Evolutionary conservation across 37 sponge, comb jelly and placozoan genomes (phyloP).

Genomic region (Beroe ovata): DNA sequence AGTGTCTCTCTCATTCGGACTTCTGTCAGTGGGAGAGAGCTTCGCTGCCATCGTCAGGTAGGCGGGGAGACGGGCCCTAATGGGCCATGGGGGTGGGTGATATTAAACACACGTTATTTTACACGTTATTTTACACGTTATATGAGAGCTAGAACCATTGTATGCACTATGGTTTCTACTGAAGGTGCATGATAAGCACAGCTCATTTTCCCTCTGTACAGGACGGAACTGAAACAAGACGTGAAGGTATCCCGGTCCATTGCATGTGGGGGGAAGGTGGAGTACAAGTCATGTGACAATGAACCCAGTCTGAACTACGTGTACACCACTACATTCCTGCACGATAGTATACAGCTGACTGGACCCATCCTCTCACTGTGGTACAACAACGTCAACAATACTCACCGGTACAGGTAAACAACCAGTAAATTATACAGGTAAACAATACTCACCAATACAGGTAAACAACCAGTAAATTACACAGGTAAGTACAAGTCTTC

Average conservation of each 20-base stretch:
- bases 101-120: too few species aligned
- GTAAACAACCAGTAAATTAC: too few species aligned
- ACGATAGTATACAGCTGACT: not conserved
- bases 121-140: too few species aligned
- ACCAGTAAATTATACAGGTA: too few species aligned
- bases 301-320: conserved; percentile 58
- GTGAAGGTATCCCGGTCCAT: conserved; percentile 10
- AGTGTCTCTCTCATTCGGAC: conserved; percentile 34
- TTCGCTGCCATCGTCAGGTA: conserved; percentile 61
- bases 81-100: too few species aligned
- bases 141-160: too few species aligned
- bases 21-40: conserved; percentile 20
- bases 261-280: conserved; percentile 43
- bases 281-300: conserved; percentile 57
- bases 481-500: too few species aligned
- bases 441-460: too few species aligned
- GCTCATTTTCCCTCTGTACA: not conserved
- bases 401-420: conserved; percentile 12
- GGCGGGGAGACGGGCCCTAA: too few species aligned
- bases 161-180: too few species aligned
- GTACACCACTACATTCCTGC: conserved; percentile 6
- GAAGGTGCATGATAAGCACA: too few species aligned
- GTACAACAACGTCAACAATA: not conserved
- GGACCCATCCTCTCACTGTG: not conserved
- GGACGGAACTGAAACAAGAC: conserved; percentile 18